Percentiles rank a stretch among this genome's conserved stretches.
Evolutionary conservation across 2,888 invertebrate genomes (phyloP).

Genomic region (Heliconius cydno): DNA sequence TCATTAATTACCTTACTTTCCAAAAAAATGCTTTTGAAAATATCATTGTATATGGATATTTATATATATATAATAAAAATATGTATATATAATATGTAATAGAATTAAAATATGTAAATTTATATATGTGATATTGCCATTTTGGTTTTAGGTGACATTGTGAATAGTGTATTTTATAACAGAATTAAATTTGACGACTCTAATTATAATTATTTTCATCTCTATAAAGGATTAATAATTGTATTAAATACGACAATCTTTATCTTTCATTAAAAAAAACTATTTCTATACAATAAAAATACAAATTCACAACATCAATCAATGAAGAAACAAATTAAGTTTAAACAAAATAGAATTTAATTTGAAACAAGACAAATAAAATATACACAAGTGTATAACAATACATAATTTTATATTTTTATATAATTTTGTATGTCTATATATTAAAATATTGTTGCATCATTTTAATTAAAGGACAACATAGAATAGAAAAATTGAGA

Average conservation of each 20-base stretch:
- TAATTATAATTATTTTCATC: too few relatives aligned
- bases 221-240: too few relatives aligned
- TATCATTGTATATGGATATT: too few relatives aligned
- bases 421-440: too few relatives aligned
- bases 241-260: too few relatives aligned
- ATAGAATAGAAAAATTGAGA: neutral
- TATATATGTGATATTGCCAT: neutral
- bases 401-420: neutral
- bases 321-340: neutral
- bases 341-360: neutral
- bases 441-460: too few relatives aligned
- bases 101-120: neutral
- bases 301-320: neutral
- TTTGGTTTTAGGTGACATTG: neutral
- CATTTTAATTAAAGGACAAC: neutral
- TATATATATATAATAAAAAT: too few relatives aligned
- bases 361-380: constrained; percentile 1
- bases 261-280: too few relatives aligned
- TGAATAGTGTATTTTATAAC: neutral
- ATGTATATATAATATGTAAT: too few relatives aligned
- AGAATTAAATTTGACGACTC: too few relatives aligned
- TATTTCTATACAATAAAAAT: too few relatives aligned
- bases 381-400: neutral
- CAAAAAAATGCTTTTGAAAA: neutral
- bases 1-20: neutral